phyloP scores from a whole-genome alignment of 2,797 vertebrate genomes.

The Semaprochilodus insignis region DNA sequence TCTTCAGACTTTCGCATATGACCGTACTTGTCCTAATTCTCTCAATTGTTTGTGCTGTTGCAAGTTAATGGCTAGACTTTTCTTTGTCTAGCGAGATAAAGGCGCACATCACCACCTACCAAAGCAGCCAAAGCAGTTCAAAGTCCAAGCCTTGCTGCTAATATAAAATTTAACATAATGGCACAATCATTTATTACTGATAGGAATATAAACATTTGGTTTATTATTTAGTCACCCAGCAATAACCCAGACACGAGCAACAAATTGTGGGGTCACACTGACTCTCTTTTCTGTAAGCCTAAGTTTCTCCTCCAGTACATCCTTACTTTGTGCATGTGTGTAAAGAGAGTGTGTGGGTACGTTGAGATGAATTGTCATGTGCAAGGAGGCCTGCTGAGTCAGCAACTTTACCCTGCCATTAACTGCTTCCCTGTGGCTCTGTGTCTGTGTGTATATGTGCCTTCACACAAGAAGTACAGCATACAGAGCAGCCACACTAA shows the following conservation, averaged over 20 bases:
- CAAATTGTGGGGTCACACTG: background rate
- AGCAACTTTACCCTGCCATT: constrained; percentile 64
- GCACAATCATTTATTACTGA: too few relatives aligned
- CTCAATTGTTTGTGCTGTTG: background rate
- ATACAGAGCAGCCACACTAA: constrained; percentile 12
- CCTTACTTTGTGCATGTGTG: constrained; percentile 9
- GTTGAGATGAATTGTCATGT: constrained; percentile 65
- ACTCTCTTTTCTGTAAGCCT: background rate
- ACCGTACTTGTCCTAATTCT: background rate
- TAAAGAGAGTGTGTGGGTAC: constrained; percentile 45
- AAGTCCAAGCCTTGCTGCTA: too few relatives aligned
- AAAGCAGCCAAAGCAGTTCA: too few relatives aligned
- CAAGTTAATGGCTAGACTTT: background rate
- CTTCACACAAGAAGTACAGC: constrained; percentile 8
- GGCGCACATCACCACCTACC: too few relatives aligned
- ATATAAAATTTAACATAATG: too few relatives aligned
- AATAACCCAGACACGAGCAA: too few relatives aligned
- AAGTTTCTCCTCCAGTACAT: background rate
- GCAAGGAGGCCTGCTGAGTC: constrained; percentile 26
- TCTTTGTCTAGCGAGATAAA: background rate
- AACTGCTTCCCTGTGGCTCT: constrained; percentile 58
- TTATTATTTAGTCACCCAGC: too few relatives aligned
- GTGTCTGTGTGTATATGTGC: constrained; percentile 21
- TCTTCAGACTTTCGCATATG: too few relatives aligned
- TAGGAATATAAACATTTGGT: too few relatives aligned